Percentiles rank a stretch among this genome's conserved stretches.
These are phyloP conservation scores for Idaea biselata DNA, from an alignment of 2,888 invertebrate species.

Conservation along the genomic window DNA sequence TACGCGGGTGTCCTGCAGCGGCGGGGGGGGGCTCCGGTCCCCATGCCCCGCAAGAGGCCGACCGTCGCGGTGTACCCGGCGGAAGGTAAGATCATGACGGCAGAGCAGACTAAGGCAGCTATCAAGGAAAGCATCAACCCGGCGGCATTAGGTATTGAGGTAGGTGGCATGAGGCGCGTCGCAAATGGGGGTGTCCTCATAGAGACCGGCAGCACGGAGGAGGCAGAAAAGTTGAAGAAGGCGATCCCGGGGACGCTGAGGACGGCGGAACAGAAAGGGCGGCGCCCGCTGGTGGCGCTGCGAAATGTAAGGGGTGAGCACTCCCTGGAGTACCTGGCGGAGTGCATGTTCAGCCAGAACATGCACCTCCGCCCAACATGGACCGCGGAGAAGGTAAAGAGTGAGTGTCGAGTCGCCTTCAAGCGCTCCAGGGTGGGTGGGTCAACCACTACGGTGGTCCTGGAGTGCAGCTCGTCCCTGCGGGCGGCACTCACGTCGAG, in stretches of 20 bases:
- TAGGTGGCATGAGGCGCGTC: conserved; percentile 10
- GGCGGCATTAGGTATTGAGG: fast-evolving
- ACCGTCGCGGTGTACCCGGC: too few species aligned
- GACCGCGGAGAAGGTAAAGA: background rate
- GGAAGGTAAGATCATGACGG: too few species aligned
- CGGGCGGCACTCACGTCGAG: background rate
- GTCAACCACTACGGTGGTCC: conserved; percentile 3
- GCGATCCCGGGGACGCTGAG: conserved; percentile 12
- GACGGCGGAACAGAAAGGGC: conserved; percentile 6
- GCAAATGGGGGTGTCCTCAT: conserved; percentile 21
- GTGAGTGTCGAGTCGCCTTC: conserved; percentile 4
- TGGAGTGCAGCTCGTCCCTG: conserved; percentile 16
- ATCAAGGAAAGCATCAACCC: too few species aligned
- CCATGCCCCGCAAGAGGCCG: too few species aligned
- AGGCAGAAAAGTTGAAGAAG: conserved; percentile 5
- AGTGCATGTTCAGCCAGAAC: conserved; percentile 13
- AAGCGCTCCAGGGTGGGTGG: background rate
- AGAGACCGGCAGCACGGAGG: conserved; percentile 9
- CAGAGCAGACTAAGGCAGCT: background rate
- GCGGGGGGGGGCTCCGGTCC: too few species aligned
- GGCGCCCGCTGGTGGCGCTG: conserved; percentile 12
- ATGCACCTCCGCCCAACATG: conserved; percentile 10
- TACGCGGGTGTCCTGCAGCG: background rate
- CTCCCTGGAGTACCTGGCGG: fast-evolving
- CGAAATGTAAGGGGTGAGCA: background rate